Evolutionary conservation across 2,113 vertebrate genomes (phyloP), one percentile per base, ranked within the genome.

Genomic region (Gallinago undulata): DNA sequence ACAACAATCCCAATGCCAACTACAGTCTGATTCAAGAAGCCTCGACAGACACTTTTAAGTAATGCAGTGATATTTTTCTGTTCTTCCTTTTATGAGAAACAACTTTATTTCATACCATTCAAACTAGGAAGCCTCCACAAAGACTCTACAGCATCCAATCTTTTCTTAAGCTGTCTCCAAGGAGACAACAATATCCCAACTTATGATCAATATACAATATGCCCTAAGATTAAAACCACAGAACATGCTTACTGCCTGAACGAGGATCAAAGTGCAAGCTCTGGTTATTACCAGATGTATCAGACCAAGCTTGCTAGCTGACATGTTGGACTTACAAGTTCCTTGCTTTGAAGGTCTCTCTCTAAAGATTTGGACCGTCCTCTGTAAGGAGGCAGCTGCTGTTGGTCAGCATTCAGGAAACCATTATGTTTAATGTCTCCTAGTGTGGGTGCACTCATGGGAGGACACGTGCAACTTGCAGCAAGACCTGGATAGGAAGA

Each of bases 311-410:
- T 11, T 75, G 35, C 60, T 67, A 75, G 45, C 31, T 86, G 74
- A 77, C 33, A 70, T 23, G 14, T 23, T 12, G 5, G 37, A 91
- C 94, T 96, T 95, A 93, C 86, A 80, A 41, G 10, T 39, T 94
- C 17, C 37, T 87, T 87, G 77, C 45, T 96, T 84, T 93, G 92
- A 86, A 93, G 75, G 30, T 30, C 31, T 55, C 48, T 76, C 55
- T 92, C 86, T 70, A 92, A 88, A 56, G 96, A 97, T 51, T 0
- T 88, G 56, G 95, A 94, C 31, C 91, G 96, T 87, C 68, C 21
- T 91, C 80, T 87, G 91, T 56, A 72, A 47, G 30, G 27, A 85
- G 67, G 85, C 39, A 85, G 74, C 30, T 89, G 70, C 41, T 43
- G 63, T 37, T 91, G 89, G 31, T 43, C 63, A 70, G 21, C 18